A percentile compares a stretch with the other conserved stretches of the same genome.
Evolutionary conservation across 2,797 vertebrate species (phyloP).

Genomic region (Lateolabrax maculatus): DNA sequence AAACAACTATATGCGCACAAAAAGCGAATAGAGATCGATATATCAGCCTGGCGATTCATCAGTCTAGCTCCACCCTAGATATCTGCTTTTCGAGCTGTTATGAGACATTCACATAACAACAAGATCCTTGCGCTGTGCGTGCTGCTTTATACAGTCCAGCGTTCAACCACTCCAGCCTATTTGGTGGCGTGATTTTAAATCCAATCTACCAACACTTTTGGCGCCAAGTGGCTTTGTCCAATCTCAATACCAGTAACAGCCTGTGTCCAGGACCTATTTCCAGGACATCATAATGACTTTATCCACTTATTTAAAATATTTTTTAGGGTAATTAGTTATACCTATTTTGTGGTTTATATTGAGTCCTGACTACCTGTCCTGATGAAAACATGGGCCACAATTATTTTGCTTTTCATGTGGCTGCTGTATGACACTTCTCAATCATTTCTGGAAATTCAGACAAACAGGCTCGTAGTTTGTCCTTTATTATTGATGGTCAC

Average conservation of each 20-base stretch:
- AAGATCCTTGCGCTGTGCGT: neutral
- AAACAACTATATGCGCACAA: neutral
- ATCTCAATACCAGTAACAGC: neutral
- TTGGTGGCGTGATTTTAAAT: neutral
- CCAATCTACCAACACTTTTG: no score
- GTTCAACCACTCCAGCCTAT: neutral
- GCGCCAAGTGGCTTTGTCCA: neutral
- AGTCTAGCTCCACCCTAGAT: no score
- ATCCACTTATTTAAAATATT: neutral
- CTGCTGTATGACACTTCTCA: conserved; percentile 1
- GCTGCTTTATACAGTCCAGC: neutral
- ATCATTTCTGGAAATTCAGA: conserved; percentile 12
- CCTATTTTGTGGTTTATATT: neutral
- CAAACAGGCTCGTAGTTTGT: conserved; percentile 9
- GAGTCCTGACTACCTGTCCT: neutral
- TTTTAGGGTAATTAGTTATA: neutral
- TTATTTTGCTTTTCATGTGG: no score
- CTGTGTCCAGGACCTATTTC: neutral
- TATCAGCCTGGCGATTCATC: neutral
- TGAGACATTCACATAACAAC: neutral
- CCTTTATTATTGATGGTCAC: conserved; percentile 27
- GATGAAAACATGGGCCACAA: no score
- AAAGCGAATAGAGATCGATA: neutral
- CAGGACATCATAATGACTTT: neutral
- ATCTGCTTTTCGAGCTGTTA: neutral